Conservation (phyloP, 2,888 invertebrate genomes). For the Trachelus tabidus region DNA sequence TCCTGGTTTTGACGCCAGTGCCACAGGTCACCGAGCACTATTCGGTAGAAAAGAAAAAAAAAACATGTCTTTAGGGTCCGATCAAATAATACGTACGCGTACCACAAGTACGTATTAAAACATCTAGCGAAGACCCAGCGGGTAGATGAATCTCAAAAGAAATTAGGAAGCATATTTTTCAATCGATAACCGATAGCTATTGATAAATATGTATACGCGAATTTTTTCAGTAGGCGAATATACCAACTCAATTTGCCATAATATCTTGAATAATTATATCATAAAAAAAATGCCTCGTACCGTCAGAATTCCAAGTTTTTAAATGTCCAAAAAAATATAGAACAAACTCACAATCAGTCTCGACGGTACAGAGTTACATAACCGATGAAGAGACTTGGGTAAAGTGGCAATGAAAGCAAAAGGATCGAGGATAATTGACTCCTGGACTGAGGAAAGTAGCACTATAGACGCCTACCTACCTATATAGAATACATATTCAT, state of each 20-base stretch:
- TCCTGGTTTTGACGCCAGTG: constrained; percentile 84
- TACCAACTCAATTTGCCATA: not conserved
- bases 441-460: not conserved
- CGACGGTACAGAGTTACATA: too few species aligned
- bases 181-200: not conserved
- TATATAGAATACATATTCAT: not conserved
- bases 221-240: not conserved
- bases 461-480: not conserved
- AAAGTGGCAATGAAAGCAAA: too few species aligned
- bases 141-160: not conserved
- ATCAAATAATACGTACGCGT: not conserved
- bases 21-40: constrained; percentile 96
- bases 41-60: constrained; percentile 26
- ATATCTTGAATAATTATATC: too few species aligned
- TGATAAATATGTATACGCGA: not conserved
- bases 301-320: too few species aligned
- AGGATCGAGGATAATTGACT: not conserved
- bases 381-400: too few species aligned
- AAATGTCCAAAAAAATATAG: too few species aligned
- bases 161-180: not conserved
- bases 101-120: not conserved
- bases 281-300: too few species aligned
- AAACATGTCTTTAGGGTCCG: not conserved
- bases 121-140: not conserved
- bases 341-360: too few species aligned